Base-by-base conservation (phyloP, 2,797 vertebrate genomes). In the Sebastes hopkinsi region DNA sequence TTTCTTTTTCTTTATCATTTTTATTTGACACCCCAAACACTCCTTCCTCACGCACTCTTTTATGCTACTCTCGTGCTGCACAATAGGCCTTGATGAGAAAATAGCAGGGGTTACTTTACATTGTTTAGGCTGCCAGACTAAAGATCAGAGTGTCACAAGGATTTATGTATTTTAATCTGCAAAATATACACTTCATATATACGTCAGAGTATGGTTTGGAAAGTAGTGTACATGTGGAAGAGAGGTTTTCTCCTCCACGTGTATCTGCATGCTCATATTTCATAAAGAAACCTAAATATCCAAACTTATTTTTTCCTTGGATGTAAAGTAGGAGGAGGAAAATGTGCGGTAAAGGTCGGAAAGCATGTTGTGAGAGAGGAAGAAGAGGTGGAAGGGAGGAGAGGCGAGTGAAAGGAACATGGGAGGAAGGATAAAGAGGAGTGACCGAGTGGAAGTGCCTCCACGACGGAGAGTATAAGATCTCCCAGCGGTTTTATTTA, bases 401-500 rank as follows among this genome's bases (percentile, higher is more conserved):
- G 75, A 66, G 58, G 25, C 5, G 54, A 80, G 22, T 0, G 32
- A 52, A 59, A 59, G 67, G 73, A 67, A 30, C 72, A 69, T 36
- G 80, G 67, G 56, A 80, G 79, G 80, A 86, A 85, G 83, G 77
- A 84, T 70, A 68, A 69, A 84, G 85, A 87, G 86, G 87, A 88
- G 78, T 72, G 77, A 80, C 83, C 50, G 71, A 71, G 77, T 80
- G 36, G 86, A 87, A 79, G 74, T 11, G 25, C 65, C 77, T 80
- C 76, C 46, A 27, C 10, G 62, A 73, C 80, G 72, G 75, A 72
- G 72, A 81, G 20, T 16, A 12, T 8, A 14, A 66, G 30, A 77
- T 38, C 70, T 58, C 65, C 7, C 18, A 32, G 32, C 20, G 5
- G 29, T 59, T 70, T 25, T 94, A 89, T 92, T 93, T 92, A 88